Evolutionary conservation across 2,113 vertebrate genomes (phyloP).

Genomic region (Puntigrus tetrazona): DNA sequence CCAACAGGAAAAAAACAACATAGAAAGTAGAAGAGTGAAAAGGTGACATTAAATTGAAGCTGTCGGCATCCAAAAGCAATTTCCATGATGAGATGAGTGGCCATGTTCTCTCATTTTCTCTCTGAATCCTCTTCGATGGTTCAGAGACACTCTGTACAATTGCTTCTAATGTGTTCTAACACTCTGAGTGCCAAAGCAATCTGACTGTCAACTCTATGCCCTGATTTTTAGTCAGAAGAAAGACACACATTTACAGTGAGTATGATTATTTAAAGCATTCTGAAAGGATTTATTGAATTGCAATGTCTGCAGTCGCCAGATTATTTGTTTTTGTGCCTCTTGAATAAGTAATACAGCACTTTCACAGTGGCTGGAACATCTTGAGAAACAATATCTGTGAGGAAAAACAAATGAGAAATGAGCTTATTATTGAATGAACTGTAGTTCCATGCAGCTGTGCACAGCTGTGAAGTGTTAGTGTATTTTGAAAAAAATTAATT

Average conservation of each 20-base stretch:
- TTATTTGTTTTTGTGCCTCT: constrained; percentile 78
- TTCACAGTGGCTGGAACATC: constrained; percentile 77
- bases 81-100: constrained; percentile 23
- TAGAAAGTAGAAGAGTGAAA: background rate
- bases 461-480: background rate
- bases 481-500: background rate
- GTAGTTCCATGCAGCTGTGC: background rate
- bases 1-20: background rate
- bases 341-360: constrained; percentile 84
- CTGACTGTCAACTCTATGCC: background rate
- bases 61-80: constrained; percentile 25
- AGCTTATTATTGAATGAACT: constrained; percentile 38
- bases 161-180: constrained; percentile 11
- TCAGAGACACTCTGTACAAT: constrained; percentile 12
- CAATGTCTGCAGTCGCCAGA: background rate
- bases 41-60: constrained; percentile 18
- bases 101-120: background rate
- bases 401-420: constrained; percentile 54
- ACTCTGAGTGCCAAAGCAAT: constrained; percentile 7
- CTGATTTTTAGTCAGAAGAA: background rate
- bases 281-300: background rate
- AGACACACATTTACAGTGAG: background rate
- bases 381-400: constrained; percentile 85
- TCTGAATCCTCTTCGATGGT: constrained; percentile 7
- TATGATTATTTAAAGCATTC: background rate